Evolutionary conservation across 2,888 invertebrate species (phyloP), one percentile per base, ranked within the genome.

Genomic region (Nymphalis c-album): DNA sequence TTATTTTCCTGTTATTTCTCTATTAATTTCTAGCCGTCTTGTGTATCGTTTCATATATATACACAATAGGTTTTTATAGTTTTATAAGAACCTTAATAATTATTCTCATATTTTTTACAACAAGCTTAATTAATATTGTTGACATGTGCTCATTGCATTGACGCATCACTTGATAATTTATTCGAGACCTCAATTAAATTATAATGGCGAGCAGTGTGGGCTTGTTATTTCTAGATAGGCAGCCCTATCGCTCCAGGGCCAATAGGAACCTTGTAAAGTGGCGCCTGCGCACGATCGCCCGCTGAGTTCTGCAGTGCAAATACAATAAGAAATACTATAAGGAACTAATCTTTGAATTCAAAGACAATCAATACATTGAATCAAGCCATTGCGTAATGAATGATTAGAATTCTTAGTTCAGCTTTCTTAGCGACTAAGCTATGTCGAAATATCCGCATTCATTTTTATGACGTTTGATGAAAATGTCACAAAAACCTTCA

Each of bases 261-360:
- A 85, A 86, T 87, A 79, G 82, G 83, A 81, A 85, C 83, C 83
- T 77, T 89, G 89, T 90, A 86, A 76, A 74, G 83, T 84, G 90
- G 90, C 90, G 91, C 89, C 90, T 89, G 88, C 76, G 80, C 85
- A 83, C 76, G 84, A 79, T 85, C 87, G 82, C 91, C 88, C 80
- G 90, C 90, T 87, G 90, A 79, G 89, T 79, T 78, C 76, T 77
- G 77, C 84, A 81, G 82, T 83, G 78, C 80, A 81, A 82, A 82
- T 78, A 83, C 79, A 82, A 78, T 80, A 76, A 81, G 76, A 81
- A 80, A 79, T 79, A 80, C 69, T 70, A 69, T 70, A 72, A 57
- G 57, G 57, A 57, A 57, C 69, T 65, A 70, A 68, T 68, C 61
- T 57, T 65, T 55, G 64, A 64, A 59, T 59, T 65, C 60, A 57